Base-by-base conservation (phyloP, 2,113 vertebrate genomes). In the Protomyctophum bolini region DNA sequence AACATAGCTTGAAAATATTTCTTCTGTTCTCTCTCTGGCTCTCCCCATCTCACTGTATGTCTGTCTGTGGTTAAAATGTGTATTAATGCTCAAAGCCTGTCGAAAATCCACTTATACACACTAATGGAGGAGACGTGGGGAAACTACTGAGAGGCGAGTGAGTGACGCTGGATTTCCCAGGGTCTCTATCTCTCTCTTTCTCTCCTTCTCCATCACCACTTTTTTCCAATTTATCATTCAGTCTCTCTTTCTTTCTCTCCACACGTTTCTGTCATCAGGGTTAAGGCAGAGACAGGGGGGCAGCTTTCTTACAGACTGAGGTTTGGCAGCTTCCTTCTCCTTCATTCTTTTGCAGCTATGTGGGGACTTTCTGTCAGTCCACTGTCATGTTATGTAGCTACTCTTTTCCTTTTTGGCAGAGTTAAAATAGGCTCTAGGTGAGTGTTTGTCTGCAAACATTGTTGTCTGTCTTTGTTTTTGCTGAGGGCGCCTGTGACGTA, bases 131-230 rank as follows among this genome's bases (percentile, higher is more conserved):
- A 79, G 66, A 80, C 62, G 73, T 51, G 47, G 28, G 29, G 47
- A 67, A 75, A 83, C 66, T 79, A 12, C 57, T 54, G 66, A 85
- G 73, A 48, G 80, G 62, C 63, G 70, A 52, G 11, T 62, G 75
- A 67, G 61, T 73, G 70, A 63, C 66, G 64, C 2, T 64, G 48
- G 57, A 70, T 41, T 10, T 7, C 9, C 47, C 47, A 68, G 54
- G 48, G 8, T 14, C 41, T 28, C 4, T 56, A 51, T 33, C 41
- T 46, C 14, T 45, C 56, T 64, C 56, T 29, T 55, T 21, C 52
- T 45, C 51, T n/a, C 6, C 8, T 6, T 8, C 41, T 14, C 14
- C n/a, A 1, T 56, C 54, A 14, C 8, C 1, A 11, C 7, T 61
- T 46, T 45, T 58, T 56, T 58, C 15, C 0, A 15, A 33, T 55